phyloP scores from a whole-genome alignment of 2,888 invertebrate species.

The Sericinus montela region DNA sequence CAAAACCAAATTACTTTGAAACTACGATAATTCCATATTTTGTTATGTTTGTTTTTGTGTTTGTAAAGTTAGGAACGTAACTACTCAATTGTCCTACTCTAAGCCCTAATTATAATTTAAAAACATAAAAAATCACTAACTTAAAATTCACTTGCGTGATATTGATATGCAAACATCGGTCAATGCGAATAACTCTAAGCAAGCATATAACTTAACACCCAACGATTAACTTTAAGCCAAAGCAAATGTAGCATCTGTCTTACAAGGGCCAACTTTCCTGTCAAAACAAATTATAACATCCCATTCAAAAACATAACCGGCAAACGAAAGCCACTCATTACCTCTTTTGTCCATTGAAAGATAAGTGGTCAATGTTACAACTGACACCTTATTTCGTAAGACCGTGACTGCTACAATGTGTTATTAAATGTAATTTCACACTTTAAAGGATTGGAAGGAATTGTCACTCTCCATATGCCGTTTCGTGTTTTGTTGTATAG shows the following conservation, averaged over 20 bases:
- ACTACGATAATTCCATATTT: too few species aligned
- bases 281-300: conserved; percentile 47
- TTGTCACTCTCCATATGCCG: conserved; percentile 66
- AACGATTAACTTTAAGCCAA: conserved; percentile 32
- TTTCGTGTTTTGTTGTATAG: conserved; percentile 22
- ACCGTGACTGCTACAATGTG: conserved; percentile 59
- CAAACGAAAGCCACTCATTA: conserved; percentile 41
- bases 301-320: conserved; percentile 44
- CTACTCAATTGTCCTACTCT: too few species aligned
- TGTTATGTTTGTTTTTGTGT: too few species aligned
- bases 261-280: conserved; percentile 23
- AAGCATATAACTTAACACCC: conserved; percentile 4
- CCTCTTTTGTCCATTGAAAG: conserved; percentile 38
- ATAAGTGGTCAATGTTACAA: conserved; percentile 71
- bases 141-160: not conserved
- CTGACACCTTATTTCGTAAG: conserved; percentile 59
- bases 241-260: conserved; percentile 32
- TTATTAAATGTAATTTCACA: conserved; percentile 69
- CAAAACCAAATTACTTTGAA: too few species aligned
- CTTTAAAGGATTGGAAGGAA: conserved; percentile 46
- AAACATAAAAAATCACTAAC: too few species aligned
- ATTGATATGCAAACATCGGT: not conserved
- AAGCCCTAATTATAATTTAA: too few species aligned
- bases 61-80: too few species aligned
- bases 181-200: conserved; percentile 16